These are phyloP conservation scores for Xestia sexstrigata DNA, from an alignment of 2,888 invertebrate genomes.

Conservation along the genomic window DNA sequence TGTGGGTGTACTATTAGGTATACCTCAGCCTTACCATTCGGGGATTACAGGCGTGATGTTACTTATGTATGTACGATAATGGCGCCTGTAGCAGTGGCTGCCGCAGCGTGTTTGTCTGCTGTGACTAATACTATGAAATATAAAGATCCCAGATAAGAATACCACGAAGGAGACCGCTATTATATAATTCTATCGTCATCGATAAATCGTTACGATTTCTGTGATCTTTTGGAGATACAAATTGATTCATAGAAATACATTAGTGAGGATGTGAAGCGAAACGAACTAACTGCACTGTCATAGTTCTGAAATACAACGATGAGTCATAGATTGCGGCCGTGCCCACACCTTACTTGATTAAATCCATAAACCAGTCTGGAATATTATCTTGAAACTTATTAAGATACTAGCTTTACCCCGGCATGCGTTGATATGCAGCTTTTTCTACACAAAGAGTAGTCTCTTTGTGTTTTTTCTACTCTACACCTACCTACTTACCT, in stretches of 20 bases:
- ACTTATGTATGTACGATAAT: background rate
- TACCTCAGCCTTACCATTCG: too few species aligned
- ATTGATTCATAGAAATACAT: constrained; percentile 3
- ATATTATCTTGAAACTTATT: background rate
- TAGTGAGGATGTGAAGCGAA: background rate
- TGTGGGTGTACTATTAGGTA: too few species aligned
- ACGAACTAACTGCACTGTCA: background rate
- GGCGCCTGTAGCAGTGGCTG: background rate
- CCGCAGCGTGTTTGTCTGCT: background rate
- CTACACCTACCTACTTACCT: too few species aligned
- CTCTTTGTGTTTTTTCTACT: too few species aligned
- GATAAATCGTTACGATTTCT: background rate
- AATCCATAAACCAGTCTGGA: background rate
- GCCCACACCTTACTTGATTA: background rate
- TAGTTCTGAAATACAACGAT: background rate
- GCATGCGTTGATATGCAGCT: too few species aligned
- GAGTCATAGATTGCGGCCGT: background rate
- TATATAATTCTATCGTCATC: background rate
- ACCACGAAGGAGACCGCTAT: background rate
- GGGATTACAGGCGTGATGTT: too few species aligned
- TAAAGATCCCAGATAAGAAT: background rate
- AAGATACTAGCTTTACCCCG: too few species aligned
- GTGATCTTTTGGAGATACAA: background rate
- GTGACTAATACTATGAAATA: background rate
- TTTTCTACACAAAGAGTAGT: too few species aligned